These are phyloP conservation scores for Epizoanthus ramosus DNA, from an alignment of 92 coral and sea anemone species.

Conservation along the genomic window DNA sequence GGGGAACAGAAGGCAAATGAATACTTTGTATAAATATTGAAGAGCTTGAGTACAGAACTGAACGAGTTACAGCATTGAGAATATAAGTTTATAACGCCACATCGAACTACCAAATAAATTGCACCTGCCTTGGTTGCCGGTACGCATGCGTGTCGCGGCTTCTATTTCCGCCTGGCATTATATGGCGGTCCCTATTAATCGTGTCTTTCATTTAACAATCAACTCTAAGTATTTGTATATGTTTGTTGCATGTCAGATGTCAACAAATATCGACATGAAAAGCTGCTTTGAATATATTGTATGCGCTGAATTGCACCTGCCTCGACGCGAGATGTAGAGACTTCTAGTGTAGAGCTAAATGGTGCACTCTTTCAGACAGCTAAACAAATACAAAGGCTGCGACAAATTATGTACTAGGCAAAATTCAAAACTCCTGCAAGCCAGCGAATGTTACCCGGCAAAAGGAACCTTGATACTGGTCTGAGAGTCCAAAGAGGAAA, in stretches of 20 bases:
- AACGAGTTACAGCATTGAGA: too few species aligned
- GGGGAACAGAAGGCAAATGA: too few species aligned
- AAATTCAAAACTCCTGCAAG: not conserved
- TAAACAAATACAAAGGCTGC: constrained; percentile 14
- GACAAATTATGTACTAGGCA: constrained; percentile 16
- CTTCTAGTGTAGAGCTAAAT: not conserved
- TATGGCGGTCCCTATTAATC: not conserved
- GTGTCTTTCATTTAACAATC: constrained; percentile 23
- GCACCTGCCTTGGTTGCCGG: not conserved
- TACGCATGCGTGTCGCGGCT: constrained; percentile 4
- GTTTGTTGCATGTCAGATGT: constrained; percentile 24
- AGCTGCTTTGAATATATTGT: constrained; percentile 18
- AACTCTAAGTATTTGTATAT: constrained; percentile 18
- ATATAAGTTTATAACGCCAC: too few species aligned
- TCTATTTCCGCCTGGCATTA: not conserved
- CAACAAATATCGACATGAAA: constrained; percentile 21
- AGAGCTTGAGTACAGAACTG: too few species aligned
- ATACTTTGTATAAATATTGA: too few species aligned
- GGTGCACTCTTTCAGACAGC: constrained; percentile 15
- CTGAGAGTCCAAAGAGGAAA: not conserved
- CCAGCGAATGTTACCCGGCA: constrained; percentile 13
- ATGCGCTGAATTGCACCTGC: not conserved
- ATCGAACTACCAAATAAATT: not conserved
- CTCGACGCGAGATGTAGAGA: not conserved
- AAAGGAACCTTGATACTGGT: not conserved